Base-by-base conservation (phyloP, 2,888 invertebrate species). In the Megaustenia siamemsis region DNA sequence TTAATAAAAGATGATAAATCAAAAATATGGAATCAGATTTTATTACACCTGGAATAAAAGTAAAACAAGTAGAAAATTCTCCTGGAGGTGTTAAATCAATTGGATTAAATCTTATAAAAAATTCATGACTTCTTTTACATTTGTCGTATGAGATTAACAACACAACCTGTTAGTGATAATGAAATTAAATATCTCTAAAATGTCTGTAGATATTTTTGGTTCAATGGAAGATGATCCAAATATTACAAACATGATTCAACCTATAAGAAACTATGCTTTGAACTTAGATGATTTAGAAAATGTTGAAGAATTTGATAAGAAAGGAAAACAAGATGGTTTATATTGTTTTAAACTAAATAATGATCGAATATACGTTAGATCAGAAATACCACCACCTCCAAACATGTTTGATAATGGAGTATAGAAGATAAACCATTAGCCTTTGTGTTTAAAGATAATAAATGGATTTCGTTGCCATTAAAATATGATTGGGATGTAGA, bases 141-240 rank as follows among this genome's bases (percentile, higher is more conserved):
- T 73, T 45, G 71, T 45, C 71, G 71, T 28, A 73, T 73, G 45
- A 73, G 45, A 73, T 45, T 73, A 73, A 45, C 71, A 73, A 73
- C 28, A 3, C 21, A 73, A 43, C 28, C 45, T 73, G 43, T 73
- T 45, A 73, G 43, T 73, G 45, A 73, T 73, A 73, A 45, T 73
- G 71, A 73, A 43, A 73, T 73, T 73, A 24, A 32, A 28, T 73
- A 43, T 28, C 45, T 73, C n/a, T 73, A 69, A 69, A 69, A 40
- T 69, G 38, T 40, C 69, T 69, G 69, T 69, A 40, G 69, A 69
- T 69, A 69, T 21, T 21, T 69, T 40, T 69, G 69, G 69, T 40
- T 69, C 40, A 45, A 73, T 45, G 43, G 71, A 18, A 28, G 71
- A 73, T 28, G 45, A 43, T 15, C 15, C 45, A 6, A 1, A 2